Percentiles rank a stretch among this genome's conserved stretches.
Conservation (phyloP, 2,797 vertebrate genomes). For the Malurus splendens region DNA sequence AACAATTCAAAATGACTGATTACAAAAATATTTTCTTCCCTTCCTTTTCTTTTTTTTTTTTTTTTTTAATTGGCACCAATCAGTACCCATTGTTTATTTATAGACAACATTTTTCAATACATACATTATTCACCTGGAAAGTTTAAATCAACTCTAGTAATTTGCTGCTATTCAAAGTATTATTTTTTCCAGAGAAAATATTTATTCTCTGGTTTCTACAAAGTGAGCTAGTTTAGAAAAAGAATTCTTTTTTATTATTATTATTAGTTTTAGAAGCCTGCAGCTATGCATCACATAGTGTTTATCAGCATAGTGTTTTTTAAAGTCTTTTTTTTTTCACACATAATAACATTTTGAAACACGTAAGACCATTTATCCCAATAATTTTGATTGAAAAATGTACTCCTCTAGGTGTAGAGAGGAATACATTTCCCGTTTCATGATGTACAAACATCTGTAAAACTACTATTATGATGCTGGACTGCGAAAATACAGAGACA, state of each 20-base stretch:
- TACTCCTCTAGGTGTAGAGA: background rate
- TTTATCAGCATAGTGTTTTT: background rate
- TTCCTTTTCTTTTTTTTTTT: background rate
- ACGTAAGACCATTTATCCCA: background rate
- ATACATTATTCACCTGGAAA: conserved; percentile 32
- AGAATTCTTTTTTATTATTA: background rate
- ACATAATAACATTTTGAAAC: background rate
- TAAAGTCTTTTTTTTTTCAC: background rate
- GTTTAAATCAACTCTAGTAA: background rate
- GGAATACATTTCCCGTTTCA: background rate
- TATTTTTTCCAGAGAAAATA: conserved; percentile 5
- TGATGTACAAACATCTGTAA: background rate
- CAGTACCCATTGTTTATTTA: background rate
- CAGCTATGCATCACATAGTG: background rate
- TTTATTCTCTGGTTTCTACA: background rate
- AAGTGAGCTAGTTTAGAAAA: background rate
- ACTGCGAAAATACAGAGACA: background rate
- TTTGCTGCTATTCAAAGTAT: background rate
- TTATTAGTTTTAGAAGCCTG: background rate
- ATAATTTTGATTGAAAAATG: background rate
- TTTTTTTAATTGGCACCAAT: background rate
- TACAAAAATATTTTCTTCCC: background rate
- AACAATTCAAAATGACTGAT: background rate
- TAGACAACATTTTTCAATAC: background rate
- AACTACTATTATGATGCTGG: background rate